Evolutionary conservation across 2,888 invertebrate species (phyloP).

Genomic region (Hirtodrosophila trivittata): DNA sequence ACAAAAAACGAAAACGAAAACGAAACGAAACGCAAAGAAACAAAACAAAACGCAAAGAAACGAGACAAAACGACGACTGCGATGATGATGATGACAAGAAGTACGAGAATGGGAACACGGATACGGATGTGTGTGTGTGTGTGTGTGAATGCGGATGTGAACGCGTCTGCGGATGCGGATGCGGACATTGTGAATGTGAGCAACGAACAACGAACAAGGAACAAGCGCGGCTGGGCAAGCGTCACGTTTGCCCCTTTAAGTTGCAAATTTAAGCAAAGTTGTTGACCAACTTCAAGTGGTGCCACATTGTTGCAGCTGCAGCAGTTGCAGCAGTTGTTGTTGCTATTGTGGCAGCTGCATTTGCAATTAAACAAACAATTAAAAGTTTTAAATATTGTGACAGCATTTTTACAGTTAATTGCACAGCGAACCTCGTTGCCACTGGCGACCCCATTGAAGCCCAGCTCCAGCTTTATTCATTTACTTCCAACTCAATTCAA

Average conservation of each 20-base stretch:
- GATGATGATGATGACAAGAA: constrained; percentile 6
- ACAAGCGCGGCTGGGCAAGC: background rate
- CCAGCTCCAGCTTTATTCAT: constrained; percentile 47
- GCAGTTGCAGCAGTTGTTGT: constrained; percentile 18
- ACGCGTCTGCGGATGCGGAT: background rate
- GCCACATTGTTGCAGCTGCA: constrained; percentile 35
- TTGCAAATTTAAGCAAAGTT: constrained; percentile 22
- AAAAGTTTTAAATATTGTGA: constrained; percentile 76
- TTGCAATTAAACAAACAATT: constrained; percentile 74
- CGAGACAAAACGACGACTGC: constrained; percentile 10
- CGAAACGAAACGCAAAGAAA: constrained; percentile 16
- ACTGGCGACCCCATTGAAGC: background rate
- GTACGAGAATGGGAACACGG: background rate
- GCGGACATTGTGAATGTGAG: background rate
- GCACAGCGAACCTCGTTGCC: constrained; percentile 41
- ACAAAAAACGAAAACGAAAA: constrained; percentile 22
- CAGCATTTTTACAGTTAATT: constrained; percentile 74
- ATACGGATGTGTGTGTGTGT: constrained; percentile 1
- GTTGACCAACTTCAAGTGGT: constrained; percentile 23
- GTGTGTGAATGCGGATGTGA: background rate
- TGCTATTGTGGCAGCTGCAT: constrained; percentile 35
- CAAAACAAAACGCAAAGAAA: background rate
- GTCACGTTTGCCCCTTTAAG: constrained; percentile 17
- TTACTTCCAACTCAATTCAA: constrained; percentile 55
- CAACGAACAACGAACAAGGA: background rate